phyloP scores from a whole-genome alignment of 2,888 invertebrate genomes.

The Andrena praecox region DNA sequence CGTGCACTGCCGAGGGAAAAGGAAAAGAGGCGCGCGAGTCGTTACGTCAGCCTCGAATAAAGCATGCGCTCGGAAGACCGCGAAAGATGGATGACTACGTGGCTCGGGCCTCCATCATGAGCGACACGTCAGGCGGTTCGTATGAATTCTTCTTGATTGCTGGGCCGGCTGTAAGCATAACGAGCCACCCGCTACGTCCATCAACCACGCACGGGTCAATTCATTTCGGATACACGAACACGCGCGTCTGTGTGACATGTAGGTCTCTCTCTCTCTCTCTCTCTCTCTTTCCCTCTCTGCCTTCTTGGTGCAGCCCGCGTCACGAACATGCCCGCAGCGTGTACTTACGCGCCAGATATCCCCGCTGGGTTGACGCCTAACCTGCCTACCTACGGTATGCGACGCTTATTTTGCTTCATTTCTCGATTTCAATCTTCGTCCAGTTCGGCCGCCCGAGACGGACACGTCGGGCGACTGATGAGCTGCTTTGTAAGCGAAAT shows the following conservation, averaged over 20 bases:
- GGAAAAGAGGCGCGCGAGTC: conserved; percentile 22
- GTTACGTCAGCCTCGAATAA: conserved; percentile 72
- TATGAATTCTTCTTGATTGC: conserved; percentile 83
- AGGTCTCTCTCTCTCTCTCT: not conserved
- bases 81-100: conserved; percentile 81
- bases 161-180: conserved; percentile 77
- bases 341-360: conserved; percentile 72
- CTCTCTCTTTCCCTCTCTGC: not conserved
- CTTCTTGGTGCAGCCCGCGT: conserved; percentile 46
- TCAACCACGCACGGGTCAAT: conserved; percentile 81
- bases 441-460: conserved; percentile 56
- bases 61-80: conserved; percentile 76
- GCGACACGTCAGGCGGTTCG: conserved; percentile 82
- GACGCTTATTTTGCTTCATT: conserved; percentile 65
- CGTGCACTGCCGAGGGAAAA: not conserved
- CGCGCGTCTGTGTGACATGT: conserved; percentile 3
- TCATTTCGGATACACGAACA: conserved; percentile 72
- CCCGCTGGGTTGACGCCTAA: conserved; percentile 74
- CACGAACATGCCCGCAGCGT: conserved; percentile 67
- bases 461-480: conserved; percentile 58
- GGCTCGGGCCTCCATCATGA: conserved; percentile 82
- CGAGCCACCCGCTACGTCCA: conserved; percentile 84
- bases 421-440: conserved; percentile 72
- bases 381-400: conserved; percentile 68
- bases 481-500: conserved; percentile 61